phyloP scores from a whole-genome alignment of 2,888 invertebrate genomes.

The Margaritifera margaritifera region DNA sequence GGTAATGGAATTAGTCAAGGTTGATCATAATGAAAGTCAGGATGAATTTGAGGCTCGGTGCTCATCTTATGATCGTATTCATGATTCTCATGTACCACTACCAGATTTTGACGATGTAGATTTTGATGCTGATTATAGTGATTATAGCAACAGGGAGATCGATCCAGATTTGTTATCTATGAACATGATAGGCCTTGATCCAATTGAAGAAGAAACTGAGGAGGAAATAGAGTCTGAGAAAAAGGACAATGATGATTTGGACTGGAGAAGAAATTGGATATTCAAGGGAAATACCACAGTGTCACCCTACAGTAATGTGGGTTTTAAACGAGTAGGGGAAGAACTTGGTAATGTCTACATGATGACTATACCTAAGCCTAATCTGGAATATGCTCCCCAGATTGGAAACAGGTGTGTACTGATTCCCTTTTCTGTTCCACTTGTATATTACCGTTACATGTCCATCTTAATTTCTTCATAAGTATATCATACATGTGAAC shows the following conservation, averaged over 20 bases:
- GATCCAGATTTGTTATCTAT: slow-evolving; percentile 64
- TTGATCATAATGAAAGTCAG: slow-evolving; percentile 45
- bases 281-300: slow-evolving; percentile 46
- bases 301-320: slow-evolving; percentile 46
- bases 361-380: slow-evolving; percentile 53
- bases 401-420: slow-evolving; percentile 57
- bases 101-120: slow-evolving; percentile 59
- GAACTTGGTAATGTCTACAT: slow-evolving; percentile 45
- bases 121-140: slow-evolving; percentile 43
- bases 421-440: background rate
- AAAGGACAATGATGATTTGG: slow-evolving; percentile 28
- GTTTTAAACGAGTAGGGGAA: slow-evolving; percentile 30
- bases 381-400: slow-evolving; percentile 40
- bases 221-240: slow-evolving; percentile 56
- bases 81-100: slow-evolving; percentile 34
- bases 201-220: slow-evolving; percentile 62
- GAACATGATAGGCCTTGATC: slow-evolving; percentile 48
- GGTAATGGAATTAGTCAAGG: slow-evolving; percentile 41
- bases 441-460: background rate
- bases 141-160: slow-evolving; percentile 55
- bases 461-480: background rate
- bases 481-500: too few species aligned
- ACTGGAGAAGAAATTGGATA: slow-evolving; percentile 62
- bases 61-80: slow-evolving; percentile 49
- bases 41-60: slow-evolving; percentile 48